Evolutionary conservation across 2,888 invertebrate genomes (phyloP).

Genomic region (Candidula unifasciata): DNA sequence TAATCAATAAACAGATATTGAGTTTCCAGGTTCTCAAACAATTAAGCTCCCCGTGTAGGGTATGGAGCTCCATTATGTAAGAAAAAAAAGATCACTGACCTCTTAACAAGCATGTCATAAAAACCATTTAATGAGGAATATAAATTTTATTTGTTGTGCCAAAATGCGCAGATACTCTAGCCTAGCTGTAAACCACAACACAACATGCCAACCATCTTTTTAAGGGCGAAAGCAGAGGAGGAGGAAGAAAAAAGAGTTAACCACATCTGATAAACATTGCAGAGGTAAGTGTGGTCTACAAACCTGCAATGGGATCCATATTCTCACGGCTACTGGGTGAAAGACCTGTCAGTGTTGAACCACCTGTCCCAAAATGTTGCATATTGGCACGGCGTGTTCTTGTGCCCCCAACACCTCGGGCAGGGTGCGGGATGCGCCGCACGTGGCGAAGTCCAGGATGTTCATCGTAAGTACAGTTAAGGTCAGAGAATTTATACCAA

Average conservation of each 20-base stretch:
- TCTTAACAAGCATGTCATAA: no score
- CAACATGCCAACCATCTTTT: no score
- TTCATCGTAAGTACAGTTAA: constrained; percentile 85
- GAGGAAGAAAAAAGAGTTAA: constrained; percentile 1
- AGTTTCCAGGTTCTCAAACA: no score
- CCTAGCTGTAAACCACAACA: no score
- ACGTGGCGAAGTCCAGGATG: constrained; percentile 84
- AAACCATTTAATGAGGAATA: no score
- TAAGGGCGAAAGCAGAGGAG: no score
- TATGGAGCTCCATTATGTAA: no score
- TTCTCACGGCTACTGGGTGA: constrained; percentile 94
- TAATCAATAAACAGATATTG: no score
- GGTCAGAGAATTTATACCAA: not conserved
- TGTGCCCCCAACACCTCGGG: constrained; percentile 85
- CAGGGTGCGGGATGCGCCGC: constrained; percentile 88
- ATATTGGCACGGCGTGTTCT: constrained; percentile 93
- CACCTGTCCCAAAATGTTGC: constrained; percentile 91
- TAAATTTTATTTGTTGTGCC: no score
- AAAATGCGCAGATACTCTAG: no score
- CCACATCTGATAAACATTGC: not conserved
- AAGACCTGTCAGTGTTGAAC: constrained; percentile 85
- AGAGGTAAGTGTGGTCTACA: not conserved
- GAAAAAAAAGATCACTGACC: no score
- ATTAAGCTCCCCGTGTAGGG: no score
- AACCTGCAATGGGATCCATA: constrained; percentile 93